These are phyloP conservation scores for Timema podura DNA, from an alignment of 2,888 invertebrate species.

Conservation along the genomic window DNA sequence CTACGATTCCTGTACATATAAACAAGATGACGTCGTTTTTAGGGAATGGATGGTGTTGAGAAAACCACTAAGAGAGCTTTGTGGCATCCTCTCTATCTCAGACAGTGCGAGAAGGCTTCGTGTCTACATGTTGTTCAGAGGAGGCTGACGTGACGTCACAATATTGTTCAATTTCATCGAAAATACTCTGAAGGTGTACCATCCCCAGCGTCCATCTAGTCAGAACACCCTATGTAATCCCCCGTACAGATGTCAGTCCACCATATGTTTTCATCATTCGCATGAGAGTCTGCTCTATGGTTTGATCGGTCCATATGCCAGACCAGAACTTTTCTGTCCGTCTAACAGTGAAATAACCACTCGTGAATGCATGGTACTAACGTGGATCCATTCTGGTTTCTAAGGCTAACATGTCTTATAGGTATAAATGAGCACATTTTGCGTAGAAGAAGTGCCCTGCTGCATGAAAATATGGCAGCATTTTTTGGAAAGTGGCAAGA, in stretches of 20 bases:
- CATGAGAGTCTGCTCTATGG: not conserved
- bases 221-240: not conserved
- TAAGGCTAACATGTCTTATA: conserved; percentile 1
- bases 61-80: conserved; percentile 14
- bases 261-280: not conserved
- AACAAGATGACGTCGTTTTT: conserved; percentile 13
- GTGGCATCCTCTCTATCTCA: conserved; percentile 13
- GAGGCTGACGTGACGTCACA: conserved; percentile 5
- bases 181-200: not conserved
- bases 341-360: not conserved
- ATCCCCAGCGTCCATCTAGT: not conserved
- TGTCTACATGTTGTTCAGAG: conserved; percentile 13
- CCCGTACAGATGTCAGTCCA: conserved; percentile 4
- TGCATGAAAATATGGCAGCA: conserved; percentile 5
- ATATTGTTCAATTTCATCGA: conserved; percentile 1
- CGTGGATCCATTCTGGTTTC: not conserved
- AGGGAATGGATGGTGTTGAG: conserved; percentile 14
- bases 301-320: not conserved
- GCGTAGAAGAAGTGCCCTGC: conserved; percentile 7
- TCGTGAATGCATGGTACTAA: not conserved
- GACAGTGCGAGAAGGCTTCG: conserved; percentile 13
- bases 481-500: not conserved
- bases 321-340: not conserved
- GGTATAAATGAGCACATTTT: conserved; percentile 8
- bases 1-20: conserved; percentile 27